phyloP scores from a whole-genome alignment of 2,113 vertebrate species.

The Lepus europaeus region DNA sequence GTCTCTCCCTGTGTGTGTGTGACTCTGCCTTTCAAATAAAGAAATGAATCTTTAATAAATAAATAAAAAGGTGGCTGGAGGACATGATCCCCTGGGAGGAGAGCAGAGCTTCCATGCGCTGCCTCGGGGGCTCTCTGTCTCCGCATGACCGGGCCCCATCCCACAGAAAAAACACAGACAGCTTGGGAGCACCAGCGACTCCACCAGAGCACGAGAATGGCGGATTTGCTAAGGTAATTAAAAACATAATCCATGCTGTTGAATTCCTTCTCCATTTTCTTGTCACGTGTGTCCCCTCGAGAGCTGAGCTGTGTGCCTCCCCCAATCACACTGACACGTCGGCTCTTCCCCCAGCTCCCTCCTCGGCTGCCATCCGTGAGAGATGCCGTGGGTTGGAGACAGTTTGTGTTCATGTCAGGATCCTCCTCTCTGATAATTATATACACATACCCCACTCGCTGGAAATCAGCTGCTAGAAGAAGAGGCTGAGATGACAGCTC shows the following conservation, averaged over 20 bases:
- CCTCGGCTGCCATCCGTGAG: background rate
- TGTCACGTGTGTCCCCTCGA: background rate
- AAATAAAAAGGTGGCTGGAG: fast-evolving
- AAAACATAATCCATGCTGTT: conserved; percentile 69
- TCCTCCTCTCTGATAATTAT: conserved; percentile 74
- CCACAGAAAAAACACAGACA: conserved; percentile 51
- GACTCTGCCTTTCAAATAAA: too few relatives aligned
- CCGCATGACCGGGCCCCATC: background rate
- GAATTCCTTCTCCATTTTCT: conserved; percentile 63
- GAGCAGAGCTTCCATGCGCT: too few relatives aligned
- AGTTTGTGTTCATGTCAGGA: conserved; percentile 77
- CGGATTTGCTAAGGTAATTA: conserved; percentile 75
- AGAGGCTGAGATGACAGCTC: conserved; percentile 43
- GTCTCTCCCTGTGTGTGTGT: too few relatives aligned
- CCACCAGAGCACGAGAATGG: conserved; percentile 10
- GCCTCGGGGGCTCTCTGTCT: background rate
- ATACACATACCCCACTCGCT: conserved; percentile 72
- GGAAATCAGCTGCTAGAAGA: background rate
- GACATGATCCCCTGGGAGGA: background rate
- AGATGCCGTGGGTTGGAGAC: conserved; percentile 29
- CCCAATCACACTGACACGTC: conserved; percentile 56
- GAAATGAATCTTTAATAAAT: too few relatives aligned
- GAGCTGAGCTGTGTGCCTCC: background rate
- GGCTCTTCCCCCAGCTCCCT: background rate
- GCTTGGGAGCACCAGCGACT: conserved; percentile 42